Evolutionary conservation across 2,113 vertebrate genomes (phyloP), one percentile per base, ranked within the genome.

Genomic region (Melanotaenia duboulayi): DNA sequence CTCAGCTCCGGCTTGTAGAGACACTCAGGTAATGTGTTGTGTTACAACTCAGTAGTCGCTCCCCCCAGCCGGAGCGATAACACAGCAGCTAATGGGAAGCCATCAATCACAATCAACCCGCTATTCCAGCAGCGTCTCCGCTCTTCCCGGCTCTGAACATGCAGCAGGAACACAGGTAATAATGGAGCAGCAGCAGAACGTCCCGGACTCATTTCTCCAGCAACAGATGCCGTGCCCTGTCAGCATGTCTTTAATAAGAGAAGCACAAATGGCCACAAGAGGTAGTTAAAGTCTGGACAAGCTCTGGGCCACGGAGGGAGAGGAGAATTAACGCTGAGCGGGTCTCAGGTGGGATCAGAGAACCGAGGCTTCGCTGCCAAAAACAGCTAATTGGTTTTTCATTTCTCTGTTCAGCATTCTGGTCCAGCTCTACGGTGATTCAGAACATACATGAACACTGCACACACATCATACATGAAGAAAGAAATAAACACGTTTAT

Each of bases 1-100:
- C 69, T 83, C 11, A 13, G 54, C 70, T 37, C 48, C 55, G 70
- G 35, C 50, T 56, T 56, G 56, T 70, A 76, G 74, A 81, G 93
- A 93, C 92, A 94, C 92, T 95, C 94, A 94, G 95, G 95, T 97
- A 96, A 97, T 96, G 94, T 96, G 96, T 96, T 96, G 96, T 96
- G 95, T 96, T 97, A 96, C 96, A 96, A 96, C 94, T 95, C 95
- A 96, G 94, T 96, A 95, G 94, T 94, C 93, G 93, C 93, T 95
- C 95, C 95, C 93, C 92, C 95, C 94, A 95, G 94, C 95, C 93
- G 91, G 93, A 96, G 95, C 93, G 94, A 96, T 96, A 96, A 96
- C 95, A 95, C 86, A 94, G 92, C 91, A 90, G 89, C 95, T 97
- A 97, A 97, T 96, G 96, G 96, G 95, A 96, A 96, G 94, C 93